Base-by-base conservation (phyloP, 2,888 invertebrate species). In the Biston betularia region DNA sequence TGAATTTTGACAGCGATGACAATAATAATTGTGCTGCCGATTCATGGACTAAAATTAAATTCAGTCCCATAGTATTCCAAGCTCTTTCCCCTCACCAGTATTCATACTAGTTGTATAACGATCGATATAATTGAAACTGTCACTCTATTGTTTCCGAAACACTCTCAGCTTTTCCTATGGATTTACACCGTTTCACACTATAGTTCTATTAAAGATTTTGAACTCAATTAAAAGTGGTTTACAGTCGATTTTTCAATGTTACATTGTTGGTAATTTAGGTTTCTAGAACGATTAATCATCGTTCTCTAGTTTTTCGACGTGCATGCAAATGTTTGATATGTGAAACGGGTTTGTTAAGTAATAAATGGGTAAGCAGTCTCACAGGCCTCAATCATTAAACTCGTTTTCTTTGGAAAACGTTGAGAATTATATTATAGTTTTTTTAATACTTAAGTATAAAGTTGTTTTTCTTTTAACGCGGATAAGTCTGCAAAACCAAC, bases 111-210 rank as follows among this genome's bases (percentile, higher is more conserved):
- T 63, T 65, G 53, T 63, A 65, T 33, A 48, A 8, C 54, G 54
- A 70, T 71, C 70, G 38, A 70, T 71, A 65, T 80, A 79, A 79
- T 79, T 76, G 74, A 64, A 72, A 70, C 74, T 74, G 75, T 73
- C 75, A 75, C 75, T 65, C 65, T 15, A 61, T 62, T 71, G 71
- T 80, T 79, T 76, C 76, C 70, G 71, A 80, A 77, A 75, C 74
- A 74, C 78, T 82, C 79, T 77, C 76, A 72, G 71, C 79, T 80
- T 82, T 80, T 79, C 73, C 75, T 71, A 68, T 69, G 46, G 52
- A 33, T 63, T 52, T 55, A 48, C 38, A n/a, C 46, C 24, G 15
- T 24, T 42, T 42, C 40, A 44, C 42, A 14, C 33, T 52, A 33
- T 0, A 12, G 12, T 49, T 54, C 24, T 15, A 42, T 24, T n/a